Percentiles rank a stretch among this genome's conserved stretches.
Conservation (phyloP, 2,888 invertebrate genomes). For the Cataglyphis altisquamis region DNA sequence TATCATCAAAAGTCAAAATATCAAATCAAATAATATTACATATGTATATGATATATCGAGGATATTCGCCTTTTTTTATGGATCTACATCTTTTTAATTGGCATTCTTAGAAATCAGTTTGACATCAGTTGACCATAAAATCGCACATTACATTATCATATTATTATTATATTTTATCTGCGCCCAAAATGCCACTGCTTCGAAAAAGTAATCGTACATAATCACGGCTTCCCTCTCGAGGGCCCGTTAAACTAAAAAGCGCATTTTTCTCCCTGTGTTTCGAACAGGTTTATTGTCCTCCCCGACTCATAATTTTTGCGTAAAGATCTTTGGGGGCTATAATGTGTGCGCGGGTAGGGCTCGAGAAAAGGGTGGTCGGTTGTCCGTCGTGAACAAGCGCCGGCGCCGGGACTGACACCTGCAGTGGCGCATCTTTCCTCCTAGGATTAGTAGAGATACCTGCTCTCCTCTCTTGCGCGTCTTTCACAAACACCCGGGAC, state of each 20-base stretch:
- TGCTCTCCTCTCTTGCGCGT: slow-evolving; percentile 36
- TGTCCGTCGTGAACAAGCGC: slow-evolving; percentile 69
- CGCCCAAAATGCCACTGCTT: neutral
- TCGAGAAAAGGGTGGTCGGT: slow-evolving; percentile 69
- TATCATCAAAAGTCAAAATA: neutral
- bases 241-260: slow-evolving; percentile 60
- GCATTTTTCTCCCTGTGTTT: slow-evolving; percentile 61
- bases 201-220: neutral
- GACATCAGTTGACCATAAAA: neutral
- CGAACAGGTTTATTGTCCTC: slow-evolving; percentile 71
- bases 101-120: neutral
- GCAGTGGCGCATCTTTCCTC: slow-evolving; percentile 66
- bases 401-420: slow-evolving; percentile 80
- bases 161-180: neutral
- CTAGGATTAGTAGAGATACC: slow-evolving; percentile 58
- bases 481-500: slow-evolving; percentile 50
- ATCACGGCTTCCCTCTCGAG: slow-evolving; percentile 12
- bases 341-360: slow-evolving; percentile 57
- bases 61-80: neutral
- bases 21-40: neutral
- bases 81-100: neutral
- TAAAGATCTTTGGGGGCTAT: slow-evolving; percentile 62
- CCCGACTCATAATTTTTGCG: slow-evolving; percentile 79
- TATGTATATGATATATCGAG: neutral
- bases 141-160: neutral